These are phyloP conservation scores for Belgica antarctica DNA, from an alignment of 2,888 invertebrate species.

Conservation along the genomic window DNA sequence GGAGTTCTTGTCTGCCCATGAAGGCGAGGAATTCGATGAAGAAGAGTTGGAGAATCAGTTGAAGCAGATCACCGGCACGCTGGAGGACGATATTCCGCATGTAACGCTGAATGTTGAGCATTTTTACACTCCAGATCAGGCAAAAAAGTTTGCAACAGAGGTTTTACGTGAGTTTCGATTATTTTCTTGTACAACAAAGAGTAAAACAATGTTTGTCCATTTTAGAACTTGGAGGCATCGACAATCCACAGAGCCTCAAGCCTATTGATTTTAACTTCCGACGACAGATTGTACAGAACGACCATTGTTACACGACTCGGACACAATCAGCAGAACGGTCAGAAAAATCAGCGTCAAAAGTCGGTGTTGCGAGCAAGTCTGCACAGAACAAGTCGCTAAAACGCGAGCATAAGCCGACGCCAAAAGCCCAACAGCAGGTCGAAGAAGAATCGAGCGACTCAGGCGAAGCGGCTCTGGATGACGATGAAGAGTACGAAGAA, in stretches of 20 bases:
- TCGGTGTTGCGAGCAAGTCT: conserved; percentile 25
- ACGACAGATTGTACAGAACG: conserved; percentile 63
- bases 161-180: conserved; percentile 51
- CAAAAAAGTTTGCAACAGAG: conserved; percentile 55
- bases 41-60: conserved; percentile 46
- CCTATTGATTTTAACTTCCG: conserved; percentile 53
- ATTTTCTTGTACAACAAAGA: no score
- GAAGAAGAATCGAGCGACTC: conserved; percentile 17
- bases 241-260: conserved; percentile 49
- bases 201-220: conserved; percentile 33
- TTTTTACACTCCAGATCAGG: conserved; percentile 60
- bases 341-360: conserved; percentile 47
- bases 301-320: conserved; percentile 76
- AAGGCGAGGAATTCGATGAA: conserved; percentile 46
- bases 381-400: conserved; percentile 40
- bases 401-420: conserved; percentile 46
- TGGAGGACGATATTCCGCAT: conserved; percentile 55
- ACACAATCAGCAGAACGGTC: conserved; percentile 49
- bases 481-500: conserved; percentile 53
- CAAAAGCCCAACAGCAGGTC: conserved; percentile 47
- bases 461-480: conserved; percentile 45
- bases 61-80: conserved; percentile 26
- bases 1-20: conserved; percentile 25
- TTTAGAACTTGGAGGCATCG: conserved; percentile 52
- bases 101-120: conserved; percentile 66